Percentiles rank a stretch among this genome's conserved stretches.
phyloP scores from a whole-genome alignment of 2,113 vertebrate species.

The Lamprologus ornatipinnis region DNA sequence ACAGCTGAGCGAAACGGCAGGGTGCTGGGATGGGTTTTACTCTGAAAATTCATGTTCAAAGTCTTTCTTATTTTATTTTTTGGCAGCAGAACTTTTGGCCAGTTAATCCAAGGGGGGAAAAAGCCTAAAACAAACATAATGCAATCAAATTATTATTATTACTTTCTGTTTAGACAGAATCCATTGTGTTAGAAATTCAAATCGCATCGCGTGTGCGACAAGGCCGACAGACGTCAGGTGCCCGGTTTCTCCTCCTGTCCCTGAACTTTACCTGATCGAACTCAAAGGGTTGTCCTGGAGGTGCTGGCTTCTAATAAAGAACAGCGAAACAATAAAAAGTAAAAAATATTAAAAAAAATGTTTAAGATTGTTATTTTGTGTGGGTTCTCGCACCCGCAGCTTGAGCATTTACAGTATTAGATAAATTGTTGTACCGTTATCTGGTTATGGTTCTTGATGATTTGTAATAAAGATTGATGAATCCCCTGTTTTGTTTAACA shows the following conservation, averaged over 20 bases:
- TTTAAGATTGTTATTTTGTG: constrained; percentile 35
- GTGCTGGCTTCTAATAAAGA: constrained; percentile 40
- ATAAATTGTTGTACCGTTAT: constrained; percentile 57
- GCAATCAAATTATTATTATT: background rate
- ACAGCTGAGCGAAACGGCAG: background rate
- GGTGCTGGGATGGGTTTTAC: background rate
- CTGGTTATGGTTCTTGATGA: constrained; percentile 59
- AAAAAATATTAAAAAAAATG: background rate
- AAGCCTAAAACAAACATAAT: background rate
- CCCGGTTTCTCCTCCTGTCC: background rate
- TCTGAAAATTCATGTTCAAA: background rate
- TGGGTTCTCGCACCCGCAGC: constrained; percentile 31
- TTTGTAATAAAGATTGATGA: constrained; percentile 67
- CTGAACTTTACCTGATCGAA: constrained; percentile 1
- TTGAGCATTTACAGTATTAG: constrained; percentile 61
- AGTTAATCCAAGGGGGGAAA: background rate
- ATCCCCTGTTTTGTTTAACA: constrained; percentile 60
- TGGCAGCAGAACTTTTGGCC: background rate
- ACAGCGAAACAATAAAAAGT: background rate
- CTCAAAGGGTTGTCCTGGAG: constrained; percentile 10
- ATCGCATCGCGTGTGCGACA: background rate
- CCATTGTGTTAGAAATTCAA: background rate
- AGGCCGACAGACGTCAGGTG: background rate
- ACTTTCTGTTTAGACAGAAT: background rate
- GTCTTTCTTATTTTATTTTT: background rate